phyloP scores from a whole-genome alignment of 2,113 vertebrate genomes.

The Leptosomus discolor region DNA sequence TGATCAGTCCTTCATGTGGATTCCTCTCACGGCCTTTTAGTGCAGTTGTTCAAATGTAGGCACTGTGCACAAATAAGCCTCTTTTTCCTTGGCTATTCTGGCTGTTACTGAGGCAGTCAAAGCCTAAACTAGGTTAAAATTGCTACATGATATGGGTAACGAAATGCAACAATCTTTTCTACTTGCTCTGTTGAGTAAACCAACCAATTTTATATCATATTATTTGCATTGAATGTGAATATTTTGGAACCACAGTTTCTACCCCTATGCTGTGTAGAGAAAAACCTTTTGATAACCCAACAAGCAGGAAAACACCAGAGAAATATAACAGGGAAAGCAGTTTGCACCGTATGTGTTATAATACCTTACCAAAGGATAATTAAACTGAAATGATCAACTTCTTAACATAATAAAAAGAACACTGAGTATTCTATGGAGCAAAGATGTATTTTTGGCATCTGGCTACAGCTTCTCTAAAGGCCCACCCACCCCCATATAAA shows the following conservation, averaged over 20 bases:
- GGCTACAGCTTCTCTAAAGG: not conserved
- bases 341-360: not conserved
- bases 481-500: not conserved
- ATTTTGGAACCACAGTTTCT: not conserved
- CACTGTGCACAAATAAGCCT: not conserved
- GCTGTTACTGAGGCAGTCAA: not conserved
- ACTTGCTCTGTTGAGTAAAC: not conserved
- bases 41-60: not conserved
- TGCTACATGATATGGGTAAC: not conserved
- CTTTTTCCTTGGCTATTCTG: not conserved
- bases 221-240: not conserved
- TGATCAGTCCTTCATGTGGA: not conserved
- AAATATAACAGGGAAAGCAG: not conserved
- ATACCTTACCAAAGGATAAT: slow-evolving; percentile 17
- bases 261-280: not conserved
- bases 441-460: slow-evolving; percentile 17
- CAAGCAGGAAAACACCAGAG: not conserved
- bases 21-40: not conserved
- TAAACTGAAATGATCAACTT: slow-evolving; percentile 19
- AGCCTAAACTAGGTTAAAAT: slow-evolving; percentile 11
- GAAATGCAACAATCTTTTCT: slow-evolving; percentile 9
- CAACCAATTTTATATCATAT: not conserved
- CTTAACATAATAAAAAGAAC: slow-evolving; percentile 30
- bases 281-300: not conserved
- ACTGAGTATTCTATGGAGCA: not conserved